Evolutionary conservation across 2,888 invertebrate genomes (phyloP).

Genomic region (Ditula angustiorana): DNA sequence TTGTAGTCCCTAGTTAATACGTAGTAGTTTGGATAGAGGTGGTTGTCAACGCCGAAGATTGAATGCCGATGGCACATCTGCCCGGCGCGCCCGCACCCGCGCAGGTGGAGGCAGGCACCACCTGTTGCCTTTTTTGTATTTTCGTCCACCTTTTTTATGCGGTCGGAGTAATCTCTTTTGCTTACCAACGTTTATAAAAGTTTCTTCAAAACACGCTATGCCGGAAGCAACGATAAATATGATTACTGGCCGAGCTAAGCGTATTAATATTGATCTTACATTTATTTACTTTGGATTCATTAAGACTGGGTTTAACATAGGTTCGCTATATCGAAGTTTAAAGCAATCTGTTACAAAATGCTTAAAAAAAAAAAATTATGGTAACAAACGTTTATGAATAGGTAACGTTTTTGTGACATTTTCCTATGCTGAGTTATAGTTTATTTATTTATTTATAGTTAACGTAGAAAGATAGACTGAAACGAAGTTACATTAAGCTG

Average conservation of each 20-base stretch:
- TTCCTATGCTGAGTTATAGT: too few relatives aligned
- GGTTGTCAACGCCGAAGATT: constrained; percentile 21
- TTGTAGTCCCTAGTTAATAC: background rate
- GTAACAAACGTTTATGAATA: too few relatives aligned
- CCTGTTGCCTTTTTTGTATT: constrained; percentile 76
- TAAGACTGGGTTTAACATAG: background rate
- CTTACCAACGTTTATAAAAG: constrained; percentile 8
- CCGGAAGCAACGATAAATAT: constrained; percentile 33
- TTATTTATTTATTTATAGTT: too few relatives aligned
- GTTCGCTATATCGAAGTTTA: too few relatives aligned
- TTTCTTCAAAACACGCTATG: background rate
- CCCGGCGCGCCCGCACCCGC: constrained; percentile 57
- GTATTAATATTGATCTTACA: background rate
- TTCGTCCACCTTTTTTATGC: constrained; percentile 28
- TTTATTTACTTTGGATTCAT: background rate
- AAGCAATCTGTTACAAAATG: too few relatives aligned
- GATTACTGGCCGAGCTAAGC: constrained; percentile 39
- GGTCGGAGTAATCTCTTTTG: constrained; percentile 5
- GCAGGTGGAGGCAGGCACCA: constrained; percentile 69
- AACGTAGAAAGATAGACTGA: too few relatives aligned
- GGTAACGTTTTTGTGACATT: too few relatives aligned
- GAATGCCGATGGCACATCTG: constrained; percentile 51
- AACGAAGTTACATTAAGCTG: too few relatives aligned
- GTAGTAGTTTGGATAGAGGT: background rate
- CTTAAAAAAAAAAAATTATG: too few relatives aligned